A percentile compares a stretch with the other conserved stretches of the same genome.
These are phyloP conservation scores for Marmota monax DNA, from an alignment of 2,113 vertebrate genomes.

Conservation along the genomic window DNA sequence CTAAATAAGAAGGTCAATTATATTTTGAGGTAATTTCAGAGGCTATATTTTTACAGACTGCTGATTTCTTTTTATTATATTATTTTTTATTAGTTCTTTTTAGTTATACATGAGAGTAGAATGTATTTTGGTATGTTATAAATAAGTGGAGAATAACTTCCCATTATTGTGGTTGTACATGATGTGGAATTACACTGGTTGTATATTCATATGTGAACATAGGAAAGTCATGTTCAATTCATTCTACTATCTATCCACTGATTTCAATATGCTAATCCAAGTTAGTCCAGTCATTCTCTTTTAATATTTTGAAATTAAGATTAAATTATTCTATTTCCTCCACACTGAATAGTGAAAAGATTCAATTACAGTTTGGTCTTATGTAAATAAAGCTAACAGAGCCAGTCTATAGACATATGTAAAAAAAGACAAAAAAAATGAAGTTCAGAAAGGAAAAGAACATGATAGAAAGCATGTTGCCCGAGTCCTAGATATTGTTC, in stretches of 20 bases:
- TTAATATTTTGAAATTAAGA: not conserved
- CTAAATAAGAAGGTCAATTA: not conserved
- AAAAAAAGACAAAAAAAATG: not conserved
- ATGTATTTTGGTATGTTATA: too few species aligned
- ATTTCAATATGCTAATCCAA: not conserved
- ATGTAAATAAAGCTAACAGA: not conserved
- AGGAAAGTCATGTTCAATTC: too few species aligned
- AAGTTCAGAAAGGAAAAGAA: not conserved
- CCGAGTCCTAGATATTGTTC: not conserved
- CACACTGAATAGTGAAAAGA: not conserved
- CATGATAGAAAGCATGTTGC: not conserved
- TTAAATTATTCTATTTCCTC: not conserved
- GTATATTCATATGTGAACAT: too few species aligned
- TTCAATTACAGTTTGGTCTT: not conserved
- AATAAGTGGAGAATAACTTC: too few species aligned
- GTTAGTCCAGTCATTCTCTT: not conserved
- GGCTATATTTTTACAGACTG: not conserved
- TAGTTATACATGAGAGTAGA: too few species aligned
- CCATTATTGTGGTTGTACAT: too few species aligned
- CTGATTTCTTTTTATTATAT: not conserved
- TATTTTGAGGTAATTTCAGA: too few species aligned
- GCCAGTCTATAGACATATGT: not conserved
- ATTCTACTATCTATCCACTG: too few species aligned
- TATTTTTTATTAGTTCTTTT: not conserved
- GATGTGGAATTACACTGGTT: too few species aligned